These are phyloP conservation scores for Cephus pygmeus DNA, from an alignment of 2,888 invertebrate species.

Conservation along the genomic window DNA sequence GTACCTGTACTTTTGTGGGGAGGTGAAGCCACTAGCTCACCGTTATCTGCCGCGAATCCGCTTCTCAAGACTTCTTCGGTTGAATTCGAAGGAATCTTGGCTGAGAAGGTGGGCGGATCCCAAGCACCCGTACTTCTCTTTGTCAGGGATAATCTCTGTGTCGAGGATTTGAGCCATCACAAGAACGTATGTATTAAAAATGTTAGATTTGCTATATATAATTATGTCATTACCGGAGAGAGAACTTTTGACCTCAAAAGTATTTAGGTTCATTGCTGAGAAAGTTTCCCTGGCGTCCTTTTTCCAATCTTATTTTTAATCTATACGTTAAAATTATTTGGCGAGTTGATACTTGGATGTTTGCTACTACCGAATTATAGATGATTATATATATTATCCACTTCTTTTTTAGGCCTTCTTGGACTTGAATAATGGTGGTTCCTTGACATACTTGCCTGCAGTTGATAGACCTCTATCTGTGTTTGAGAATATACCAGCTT, in stretches of 20 bases:
- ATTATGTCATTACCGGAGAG: not conserved
- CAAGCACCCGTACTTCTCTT: slow-evolving; percentile 69
- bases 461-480: slow-evolving; percentile 73
- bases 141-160: slow-evolving; percentile 69
- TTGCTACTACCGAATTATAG: not conserved
- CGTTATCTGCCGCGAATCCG: slow-evolving; percentile 38
- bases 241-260: not conserved
- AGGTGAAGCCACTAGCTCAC: slow-evolving; percentile 41
- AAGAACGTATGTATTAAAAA: not conserved
- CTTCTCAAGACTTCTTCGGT: slow-evolving; percentile 55
- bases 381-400: not conserved
- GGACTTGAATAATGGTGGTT: slow-evolving; percentile 51
- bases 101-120: slow-evolving; percentile 59
- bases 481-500: slow-evolving; percentile 68
- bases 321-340: not conserved
- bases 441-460: slow-evolving; percentile 71
- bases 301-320: not conserved
- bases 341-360: not conserved
- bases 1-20: slow-evolving; percentile 75
- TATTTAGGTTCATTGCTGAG: not conserved
- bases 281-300: not conserved
- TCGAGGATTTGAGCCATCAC: slow-evolving; percentile 71
- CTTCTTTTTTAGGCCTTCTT: slow-evolving; percentile 63
- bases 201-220: not conserved
- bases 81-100: slow-evolving; percentile 64